Evolutionary conservation across 2,888 invertebrate genomes (phyloP).

Genomic region (Sarcophaga variegata): DNA sequence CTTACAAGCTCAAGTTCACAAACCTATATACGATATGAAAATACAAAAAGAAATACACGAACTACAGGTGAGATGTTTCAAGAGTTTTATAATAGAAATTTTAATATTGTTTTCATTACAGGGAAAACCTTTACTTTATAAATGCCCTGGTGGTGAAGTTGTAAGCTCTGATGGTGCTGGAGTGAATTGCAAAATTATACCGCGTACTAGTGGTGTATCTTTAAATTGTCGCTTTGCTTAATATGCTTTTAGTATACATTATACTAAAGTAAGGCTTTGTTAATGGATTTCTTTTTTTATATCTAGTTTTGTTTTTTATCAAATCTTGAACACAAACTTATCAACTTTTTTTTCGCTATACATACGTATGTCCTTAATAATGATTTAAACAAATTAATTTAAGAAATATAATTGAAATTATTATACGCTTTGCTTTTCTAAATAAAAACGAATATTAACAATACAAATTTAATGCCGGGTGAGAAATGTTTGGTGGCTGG

Average conservation of each 20-base stretch:
- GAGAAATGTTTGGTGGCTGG: neutral
- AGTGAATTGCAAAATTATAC: constrained; percentile 72
- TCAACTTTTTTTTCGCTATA: neutral
- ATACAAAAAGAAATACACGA: constrained; percentile 75
- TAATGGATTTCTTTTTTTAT: neutral
- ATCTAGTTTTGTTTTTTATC: neutral
- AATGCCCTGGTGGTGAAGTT: constrained; percentile 74
- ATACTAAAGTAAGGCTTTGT: neutral
- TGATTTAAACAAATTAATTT: neutral
- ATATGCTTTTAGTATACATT: neutral
- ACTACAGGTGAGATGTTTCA: constrained; percentile 73
- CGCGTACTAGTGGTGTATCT: constrained; percentile 73
- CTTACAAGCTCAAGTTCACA: constrained; percentile 70
- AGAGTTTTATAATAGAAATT: neutral
- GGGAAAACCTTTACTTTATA: constrained; percentile 74
- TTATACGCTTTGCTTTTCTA: neutral
- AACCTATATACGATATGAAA: constrained; percentile 74
- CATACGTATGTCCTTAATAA: neutral
- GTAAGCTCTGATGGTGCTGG: constrained; percentile 75
- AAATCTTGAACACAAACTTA: neutral
- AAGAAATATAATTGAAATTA: neutral
- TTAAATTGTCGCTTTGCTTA: constrained; percentile 76
- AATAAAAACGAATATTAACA: neutral
- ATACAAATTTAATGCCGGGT: neutral
- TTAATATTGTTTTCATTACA: constrained; percentile 50